phyloP scores from a whole-genome alignment of 1,140 invertebrate species.

The Scaptomyza graminum region DNA sequence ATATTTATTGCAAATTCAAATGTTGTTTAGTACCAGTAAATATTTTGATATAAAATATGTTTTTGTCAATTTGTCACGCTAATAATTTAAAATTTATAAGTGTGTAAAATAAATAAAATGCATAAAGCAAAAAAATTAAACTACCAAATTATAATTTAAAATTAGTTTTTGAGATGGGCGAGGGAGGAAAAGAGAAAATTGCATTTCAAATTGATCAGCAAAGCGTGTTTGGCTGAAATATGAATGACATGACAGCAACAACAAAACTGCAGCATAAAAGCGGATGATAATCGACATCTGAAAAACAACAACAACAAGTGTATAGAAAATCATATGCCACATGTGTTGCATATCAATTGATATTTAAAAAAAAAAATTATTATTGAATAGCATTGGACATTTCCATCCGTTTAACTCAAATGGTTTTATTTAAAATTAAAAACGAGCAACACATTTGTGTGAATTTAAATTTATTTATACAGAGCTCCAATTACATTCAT shows the following conservation, averaged over 20 bases:
- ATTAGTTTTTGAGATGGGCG: constrained; percentile 30
- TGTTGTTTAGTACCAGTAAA: no score
- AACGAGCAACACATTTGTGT: constrained; percentile 17
- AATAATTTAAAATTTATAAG: constrained; percentile 7
- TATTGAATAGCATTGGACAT: constrained; percentile 27
- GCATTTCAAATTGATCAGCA: constrained; percentile 55
- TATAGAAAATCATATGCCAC: constrained; percentile 25
- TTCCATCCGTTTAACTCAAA: constrained; percentile 31
- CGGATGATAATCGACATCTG: constrained; percentile 1
- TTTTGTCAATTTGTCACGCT: background rate
- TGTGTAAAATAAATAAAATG: constrained; percentile 20
- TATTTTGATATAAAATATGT: no score
- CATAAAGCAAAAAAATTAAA: constrained; percentile 10
- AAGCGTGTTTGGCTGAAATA: constrained; percentile 48
- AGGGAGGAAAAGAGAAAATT: constrained; percentile 48
- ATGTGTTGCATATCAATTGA: constrained; percentile 65
- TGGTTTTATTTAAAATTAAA: constrained; percentile 21
- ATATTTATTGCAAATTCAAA: no score
- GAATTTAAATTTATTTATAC: constrained; percentile 34
- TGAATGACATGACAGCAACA: constrained; percentile 49
- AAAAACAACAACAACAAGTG: constrained; percentile 8
- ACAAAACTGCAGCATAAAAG: no score
- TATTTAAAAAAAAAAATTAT: background rate
- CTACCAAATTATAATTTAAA: constrained; percentile 57
- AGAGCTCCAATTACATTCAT: constrained; percentile 6